These are phyloP conservation scores for Chrysolina americana DNA, from an alignment of 2,888 invertebrate genomes.

Conservation along the genomic window DNA sequence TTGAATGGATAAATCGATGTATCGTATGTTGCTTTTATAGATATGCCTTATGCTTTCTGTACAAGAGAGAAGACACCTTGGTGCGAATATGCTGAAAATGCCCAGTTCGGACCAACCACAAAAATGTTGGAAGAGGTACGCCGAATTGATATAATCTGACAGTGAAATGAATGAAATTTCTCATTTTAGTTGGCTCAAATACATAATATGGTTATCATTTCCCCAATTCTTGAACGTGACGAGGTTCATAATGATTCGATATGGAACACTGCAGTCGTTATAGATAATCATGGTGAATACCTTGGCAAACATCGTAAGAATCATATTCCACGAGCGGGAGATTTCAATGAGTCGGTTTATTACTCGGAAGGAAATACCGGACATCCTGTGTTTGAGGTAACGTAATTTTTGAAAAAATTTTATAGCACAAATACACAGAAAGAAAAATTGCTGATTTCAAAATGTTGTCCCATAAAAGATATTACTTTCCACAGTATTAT, in stretches of 20 bases:
- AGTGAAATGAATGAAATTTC: conserved; percentile 1
- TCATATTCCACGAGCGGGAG: conserved; percentile 96
- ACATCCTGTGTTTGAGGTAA: conserved; percentile 89
- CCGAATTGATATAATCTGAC: not conserved
- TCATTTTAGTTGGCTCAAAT: conserved; percentile 79
- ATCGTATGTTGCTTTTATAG: conserved; percentile 71
- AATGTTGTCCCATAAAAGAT: too few relatives aligned
- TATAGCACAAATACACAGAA: too few relatives aligned
- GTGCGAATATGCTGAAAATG: conserved; percentile 95
- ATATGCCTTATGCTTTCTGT: conserved; percentile 98
- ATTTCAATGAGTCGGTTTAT: conserved; percentile 97
- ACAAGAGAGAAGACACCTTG: conserved; percentile 94
- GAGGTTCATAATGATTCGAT: conserved; percentile 83
- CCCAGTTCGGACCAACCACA: conserved; percentile 87
- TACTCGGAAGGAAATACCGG: conserved; percentile 95
- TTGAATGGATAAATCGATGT: not conserved
- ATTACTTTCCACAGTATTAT: too few relatives aligned
- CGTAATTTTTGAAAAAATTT: not conserved
- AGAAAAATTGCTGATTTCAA: too few relatives aligned
- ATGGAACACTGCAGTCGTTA: conserved; percentile 96
- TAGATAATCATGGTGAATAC: conserved; percentile 86
- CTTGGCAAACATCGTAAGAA: conserved; percentile 98
- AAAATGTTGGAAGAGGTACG: conserved; percentile 77
- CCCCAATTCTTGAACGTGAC: conserved; percentile 95
- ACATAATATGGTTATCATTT: conserved; percentile 93